phyloP scores from a whole-genome alignment of 2,113 vertebrate genomes.

The Neopipo cinnamomea region DNA sequence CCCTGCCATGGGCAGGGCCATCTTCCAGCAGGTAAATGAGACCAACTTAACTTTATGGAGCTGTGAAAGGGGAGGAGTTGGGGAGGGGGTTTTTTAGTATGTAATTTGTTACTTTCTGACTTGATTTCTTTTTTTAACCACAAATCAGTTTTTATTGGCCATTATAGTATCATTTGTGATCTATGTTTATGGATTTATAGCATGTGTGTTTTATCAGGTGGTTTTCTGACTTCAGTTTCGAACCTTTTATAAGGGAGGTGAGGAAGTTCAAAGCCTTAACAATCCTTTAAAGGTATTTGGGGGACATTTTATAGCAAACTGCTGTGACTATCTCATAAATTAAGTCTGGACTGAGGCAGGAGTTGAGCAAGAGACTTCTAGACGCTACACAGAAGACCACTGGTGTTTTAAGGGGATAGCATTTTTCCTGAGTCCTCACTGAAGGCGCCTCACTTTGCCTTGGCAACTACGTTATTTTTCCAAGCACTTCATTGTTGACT shows the following conservation, averaged over 20 bases:
- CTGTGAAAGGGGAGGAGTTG: neutral
- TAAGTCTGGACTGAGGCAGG: neutral
- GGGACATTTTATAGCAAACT: neutral
- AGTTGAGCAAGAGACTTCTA: neutral
- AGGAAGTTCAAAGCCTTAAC: neutral
- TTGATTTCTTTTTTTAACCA: neutral
- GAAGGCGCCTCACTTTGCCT: neutral
- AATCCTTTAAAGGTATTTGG: neutral
- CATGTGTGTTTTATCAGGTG: neutral
- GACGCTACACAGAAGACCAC: neutral
- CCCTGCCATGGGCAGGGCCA: neutral
- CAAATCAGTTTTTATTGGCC: neutral
- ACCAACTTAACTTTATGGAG: neutral
- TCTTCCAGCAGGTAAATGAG: neutral
- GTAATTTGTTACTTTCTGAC: neutral
- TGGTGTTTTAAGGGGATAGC: neutral
- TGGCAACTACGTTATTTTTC: neutral
- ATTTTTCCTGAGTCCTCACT: neutral
- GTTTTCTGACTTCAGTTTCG: neutral
- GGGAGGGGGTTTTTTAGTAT: neutral
- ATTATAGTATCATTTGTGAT: neutral
- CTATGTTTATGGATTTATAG: neutral
- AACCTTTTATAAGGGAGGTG: neutral
- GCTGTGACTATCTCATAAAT: neutral
- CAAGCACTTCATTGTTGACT: neutral